Base-by-base conservation (phyloP, 92 coral and sea anemone genomes). In the Desmophyllum pertusum region DNA sequence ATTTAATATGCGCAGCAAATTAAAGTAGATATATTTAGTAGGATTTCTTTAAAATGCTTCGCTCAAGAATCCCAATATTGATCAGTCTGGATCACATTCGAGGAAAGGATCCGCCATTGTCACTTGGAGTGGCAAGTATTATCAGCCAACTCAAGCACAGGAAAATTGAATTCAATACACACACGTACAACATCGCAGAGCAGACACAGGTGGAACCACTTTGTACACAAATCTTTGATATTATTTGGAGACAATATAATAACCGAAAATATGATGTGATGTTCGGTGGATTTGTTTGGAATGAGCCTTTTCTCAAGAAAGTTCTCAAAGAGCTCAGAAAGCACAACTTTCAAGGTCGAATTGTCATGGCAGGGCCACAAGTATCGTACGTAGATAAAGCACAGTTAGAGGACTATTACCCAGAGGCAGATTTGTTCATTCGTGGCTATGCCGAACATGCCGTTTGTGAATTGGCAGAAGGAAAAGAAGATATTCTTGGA, bases 261-360 rank as follows among this genome's bases (percentile, higher is more conserved):
- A 61, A 67, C 31, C 17, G 71, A 10, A 70, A 79, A 41, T 78
- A 79, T 52, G 89, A 86, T 57, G 61, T 86, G 31, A 73, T 79
- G 78, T 78, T 86, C 63, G 89, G 89, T 14, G 89, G 85, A 14
- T 86, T 86, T 69, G 85, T 86, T 18, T 86, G 89, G 89, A 86
- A 86, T 13, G 89, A 86, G 80, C 84, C 79, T 2, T 86, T 80
- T 42, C 74, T 86, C n/a, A 79, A 86, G 40, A 70, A 4, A 21
- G 62, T 86, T 13, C 77, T 80, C 4, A 46, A 45, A 15, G 84
- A 79, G 62, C 86, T 86, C 41, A 86, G 52, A 45, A 41, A 52
- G 31, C 74, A 40, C 46, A 50, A 55, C 23, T 86, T 51, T n/a
- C 89, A 18, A 3, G 89, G 89, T 38, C 86, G 89, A n/a, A 45